A percentile compares a stretch with the other conserved stretches of the same genome.
Conservation (phyloP, 2,888 invertebrate genomes). For the Lepas anatifera region DNA sequence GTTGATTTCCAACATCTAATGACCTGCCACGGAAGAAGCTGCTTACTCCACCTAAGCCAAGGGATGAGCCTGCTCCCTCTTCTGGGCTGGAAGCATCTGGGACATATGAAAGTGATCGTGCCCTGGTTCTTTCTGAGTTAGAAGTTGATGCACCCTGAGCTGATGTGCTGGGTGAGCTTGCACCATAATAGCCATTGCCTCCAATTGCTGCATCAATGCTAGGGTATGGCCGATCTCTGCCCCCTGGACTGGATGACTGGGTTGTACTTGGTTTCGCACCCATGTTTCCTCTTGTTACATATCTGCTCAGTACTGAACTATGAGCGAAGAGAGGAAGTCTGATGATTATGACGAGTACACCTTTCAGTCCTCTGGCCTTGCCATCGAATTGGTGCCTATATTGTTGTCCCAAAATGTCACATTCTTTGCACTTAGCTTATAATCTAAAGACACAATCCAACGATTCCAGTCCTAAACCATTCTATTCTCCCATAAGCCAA, state of each 20-base stretch:
- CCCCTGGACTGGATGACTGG: not conserved
- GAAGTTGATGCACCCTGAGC: not conserved
- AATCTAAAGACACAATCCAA: too few species aligned
- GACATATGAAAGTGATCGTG: not conserved
- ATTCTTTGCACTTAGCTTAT: too few species aligned
- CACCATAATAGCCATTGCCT: not conserved
- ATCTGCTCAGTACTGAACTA: too few species aligned
- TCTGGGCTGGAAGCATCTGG: not conserved
- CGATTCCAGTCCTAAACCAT: too few species aligned
- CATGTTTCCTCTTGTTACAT: too few species aligned
- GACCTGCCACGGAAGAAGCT: not conserved
- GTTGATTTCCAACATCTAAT: not conserved
- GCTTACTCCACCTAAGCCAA: not conserved
- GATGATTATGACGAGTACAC: too few species aligned
- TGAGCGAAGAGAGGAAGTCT: too few species aligned
- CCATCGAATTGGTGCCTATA: too few species aligned
- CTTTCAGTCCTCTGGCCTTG: too few species aligned
- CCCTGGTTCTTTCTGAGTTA: not conserved
- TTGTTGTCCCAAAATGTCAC: too few species aligned
- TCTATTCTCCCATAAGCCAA: too few species aligned
- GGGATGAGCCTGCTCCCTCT: not conserved
- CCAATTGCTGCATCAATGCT: not conserved
- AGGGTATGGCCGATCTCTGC: not conserved
- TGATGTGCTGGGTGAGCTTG: not conserved
- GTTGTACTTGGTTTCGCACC: constrained; percentile 1